Base-by-base conservation (phyloP, 2,888 invertebrate species). In the Calameuta filiformis region DNA sequence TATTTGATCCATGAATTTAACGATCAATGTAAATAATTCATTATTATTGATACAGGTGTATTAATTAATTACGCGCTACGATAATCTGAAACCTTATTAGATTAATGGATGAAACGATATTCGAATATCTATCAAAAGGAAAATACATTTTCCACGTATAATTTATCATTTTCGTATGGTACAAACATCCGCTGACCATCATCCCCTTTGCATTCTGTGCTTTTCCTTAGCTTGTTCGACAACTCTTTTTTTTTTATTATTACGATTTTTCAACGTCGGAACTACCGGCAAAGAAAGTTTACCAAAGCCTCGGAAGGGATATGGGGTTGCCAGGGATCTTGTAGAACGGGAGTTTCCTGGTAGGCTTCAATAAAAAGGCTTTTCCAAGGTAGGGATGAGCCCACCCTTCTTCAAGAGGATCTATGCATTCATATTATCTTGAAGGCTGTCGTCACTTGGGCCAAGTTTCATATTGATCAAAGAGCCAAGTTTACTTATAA, bases 381-480 rank as follows among this genome's bases (percentile, higher is more conserved):
- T 82, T 80, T 56, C 74, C 31, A 74, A 56, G 40, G 40, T 31
- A 56, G 35, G 68, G 33, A 34, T 9, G 56, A 77, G 71, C 30
- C 12, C 71, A 12, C 12, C 31, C 71, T 71, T 56, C 23, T 80
- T 79, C 56, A 15, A 56, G 40, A 35, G 76, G 73, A 78, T 76
- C 78, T 73, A 79, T 84, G 83, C 84, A 84, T 84, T 82, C 83
- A 79, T 84, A 84, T 85, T 87, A 86, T 85, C 84, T 80, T 75
- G 75, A 56, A 81, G 79, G 76, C 69, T 76, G 79, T 76, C 77
- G 85, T 82, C 82, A 81, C 81, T 82, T 85, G 73, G 78, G 78
- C 82, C 81, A 86, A 86, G 78, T 85, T 84, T 80, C 79, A 74
- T 85, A 87, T 87, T 82, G 85, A 86, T 84, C 85, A 78, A 71